Percentiles rank a stretch among this genome's conserved stretches.
Evolutionary conservation across 2,888 invertebrate genomes (phyloP).

Genomic region (Sipunculus nudus): DNA sequence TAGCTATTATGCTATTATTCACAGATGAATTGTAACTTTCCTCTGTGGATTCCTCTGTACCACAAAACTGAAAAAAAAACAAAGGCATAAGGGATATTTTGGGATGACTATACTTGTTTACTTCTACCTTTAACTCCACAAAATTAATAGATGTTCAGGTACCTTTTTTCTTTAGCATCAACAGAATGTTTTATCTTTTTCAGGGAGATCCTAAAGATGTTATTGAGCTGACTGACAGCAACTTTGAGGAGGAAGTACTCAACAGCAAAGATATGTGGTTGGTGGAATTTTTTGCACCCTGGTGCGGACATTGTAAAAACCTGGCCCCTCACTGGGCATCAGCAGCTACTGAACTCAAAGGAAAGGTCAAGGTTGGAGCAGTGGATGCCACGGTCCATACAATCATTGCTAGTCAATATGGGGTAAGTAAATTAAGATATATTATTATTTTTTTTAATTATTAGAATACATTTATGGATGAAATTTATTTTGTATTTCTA

Average conservation of each 20-base stretch:
- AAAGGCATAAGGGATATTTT: no score
- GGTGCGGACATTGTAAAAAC: conserved; percentile 82
- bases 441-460: conserved; percentile 28
- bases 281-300: conserved; percentile 93
- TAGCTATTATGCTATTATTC: no score
- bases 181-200: no score
- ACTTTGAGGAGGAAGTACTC: conserved; percentile 91
- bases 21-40: no score
- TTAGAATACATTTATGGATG: conserved; percentile 9
- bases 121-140: no score
- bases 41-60: no score
- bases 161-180: background rate
- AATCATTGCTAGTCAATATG: conserved; percentile 82
- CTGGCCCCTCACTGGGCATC: conserved; percentile 95
- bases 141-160: no score
- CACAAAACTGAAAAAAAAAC: no score
- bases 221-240: conserved; percentile 92
- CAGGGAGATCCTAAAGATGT: conserved; percentile 74
- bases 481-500: no score
- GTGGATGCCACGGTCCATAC: conserved; percentile 94
- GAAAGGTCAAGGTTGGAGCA: conserved; percentile 92
- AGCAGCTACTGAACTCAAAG: conserved; percentile 93
- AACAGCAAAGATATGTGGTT: conserved; percentile 96
- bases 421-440: no score
- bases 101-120: no score